Evolutionary conservation across 2,888 invertebrate genomes (phyloP), one percentile per base, ranked within the genome.

Genomic region (Pteria penguin): DNA sequence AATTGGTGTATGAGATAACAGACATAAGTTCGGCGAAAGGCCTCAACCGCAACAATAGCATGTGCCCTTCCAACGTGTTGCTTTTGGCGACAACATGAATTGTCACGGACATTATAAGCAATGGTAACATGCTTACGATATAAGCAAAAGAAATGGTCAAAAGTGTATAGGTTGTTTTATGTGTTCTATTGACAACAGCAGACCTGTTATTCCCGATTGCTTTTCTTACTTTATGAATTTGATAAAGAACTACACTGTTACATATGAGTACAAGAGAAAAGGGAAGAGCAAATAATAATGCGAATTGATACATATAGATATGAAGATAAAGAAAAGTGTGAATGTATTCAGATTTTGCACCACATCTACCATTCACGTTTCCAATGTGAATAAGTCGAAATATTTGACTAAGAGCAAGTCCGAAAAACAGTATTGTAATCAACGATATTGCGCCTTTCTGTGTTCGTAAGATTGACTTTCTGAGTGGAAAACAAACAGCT

Each of bases 401-500:
- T 4, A 86, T 82, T 72, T 90, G 91, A 18, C 87, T 87, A 52
- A 86, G 81, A 57, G 86, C 86, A 31, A 87, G 78, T 3, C 88
- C 45, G 22, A 88, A 73, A 62, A 89, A 87, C 8, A 88, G 74
- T 3, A 83, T 65, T 8, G 86, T 57, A 24, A 90, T 88, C 32
- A 87, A 80, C 26, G 85, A 81, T 36, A 87, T 82, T 1, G 90
- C 89, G 4, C 87, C 87, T 1, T 81, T 82, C 66, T 87, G 88
- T n/a, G 81, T 83, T 62, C 89, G 86, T 61, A 89, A 78, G 22
- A 84, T 63, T 57, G 85, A 78, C 61, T 86, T 88, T 69, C 84
- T 86, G 79, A 90, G 89, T 1, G 91, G 91, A 66, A 86, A 86
- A 75, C 87, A 88, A 11, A 90, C 88, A 11, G 89, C 90, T 29